phyloP scores from a whole-genome alignment of 2,797 vertebrate species.

The Rhabdophis nuchalis region DNA sequence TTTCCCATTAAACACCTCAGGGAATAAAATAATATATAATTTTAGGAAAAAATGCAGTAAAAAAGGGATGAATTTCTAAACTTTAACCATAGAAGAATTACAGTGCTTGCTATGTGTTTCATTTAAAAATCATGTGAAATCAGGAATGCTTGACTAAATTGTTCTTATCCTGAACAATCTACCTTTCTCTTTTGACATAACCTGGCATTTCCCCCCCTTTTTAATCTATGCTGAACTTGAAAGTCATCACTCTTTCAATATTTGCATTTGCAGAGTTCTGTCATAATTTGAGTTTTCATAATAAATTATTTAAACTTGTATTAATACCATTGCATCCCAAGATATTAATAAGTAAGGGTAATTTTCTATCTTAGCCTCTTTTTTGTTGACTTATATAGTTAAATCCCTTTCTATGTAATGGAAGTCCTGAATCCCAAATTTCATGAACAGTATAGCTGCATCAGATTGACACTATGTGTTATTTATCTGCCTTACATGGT shows the following conservation, averaged over 20 bases:
- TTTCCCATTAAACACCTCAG: neutral
- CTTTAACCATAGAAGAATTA: neutral
- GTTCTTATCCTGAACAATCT: constrained; percentile 18
- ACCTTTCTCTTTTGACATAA: constrained; percentile 4
- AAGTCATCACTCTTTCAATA: neutral
- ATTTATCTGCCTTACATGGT: neutral
- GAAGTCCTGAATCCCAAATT: neutral
- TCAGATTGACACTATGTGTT: neutral
- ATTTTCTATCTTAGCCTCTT: neutral
- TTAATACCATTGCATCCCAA: neutral
- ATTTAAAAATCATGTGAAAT: neutral
- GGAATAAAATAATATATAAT: neutral
- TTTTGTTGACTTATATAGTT: constrained; percentile 40
- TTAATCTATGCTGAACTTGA: neutral
- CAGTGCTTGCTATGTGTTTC: constrained; percentile 15
- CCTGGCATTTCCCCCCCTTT: constrained; percentile 1
- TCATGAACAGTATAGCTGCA: accelerated
- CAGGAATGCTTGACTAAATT: constrained; percentile 24
- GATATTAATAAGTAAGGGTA: neutral
- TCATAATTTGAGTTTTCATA: constrained; percentile 4
- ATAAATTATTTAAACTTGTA: neutral
- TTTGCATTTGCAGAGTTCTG: constrained; percentile 1
- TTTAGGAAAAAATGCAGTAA: neutral
- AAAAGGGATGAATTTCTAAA: neutral
- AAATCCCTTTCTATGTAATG: constrained; percentile 28